A percentile compares a stretch with the other conserved stretches of the same genome.
Evolutionary conservation across 2,113 vertebrate species (phyloP).

Genomic region (Boulengeromyrus knoepffleri): DNA sequence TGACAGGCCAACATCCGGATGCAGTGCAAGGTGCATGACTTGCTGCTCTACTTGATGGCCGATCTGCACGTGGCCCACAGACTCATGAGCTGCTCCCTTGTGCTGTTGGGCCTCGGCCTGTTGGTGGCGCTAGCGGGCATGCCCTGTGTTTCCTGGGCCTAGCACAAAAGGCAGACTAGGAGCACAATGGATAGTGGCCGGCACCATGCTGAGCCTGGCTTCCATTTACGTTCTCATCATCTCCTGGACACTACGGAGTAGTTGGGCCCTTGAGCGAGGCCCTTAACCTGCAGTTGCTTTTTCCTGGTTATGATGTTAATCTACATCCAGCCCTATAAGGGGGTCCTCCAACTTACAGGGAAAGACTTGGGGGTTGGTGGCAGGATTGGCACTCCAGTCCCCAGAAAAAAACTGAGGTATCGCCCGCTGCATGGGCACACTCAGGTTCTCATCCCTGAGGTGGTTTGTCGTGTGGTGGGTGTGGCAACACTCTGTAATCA

Average conservation of each 20-base stretch:
- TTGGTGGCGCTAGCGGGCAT: conserved; percentile 56
- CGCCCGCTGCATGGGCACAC: no score
- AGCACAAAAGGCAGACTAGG: conserved; percentile 32
- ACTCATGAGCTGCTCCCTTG: conserved; percentile 71
- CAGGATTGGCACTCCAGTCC: no score
- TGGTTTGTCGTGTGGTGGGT: no score
- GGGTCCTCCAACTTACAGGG: no score
- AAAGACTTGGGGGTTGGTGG: no score
- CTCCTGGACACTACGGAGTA: conserved; percentile 16
- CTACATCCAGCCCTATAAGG: no score
- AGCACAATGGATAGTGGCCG: conserved; percentile 43
- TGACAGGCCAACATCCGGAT: conserved; percentile 67
- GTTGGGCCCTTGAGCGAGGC: no score
- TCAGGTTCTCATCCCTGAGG: no score
- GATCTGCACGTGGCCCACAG: conserved; percentile 71
- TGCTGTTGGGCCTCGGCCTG: conserved; percentile 57
- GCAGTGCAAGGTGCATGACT: conserved; percentile 83
- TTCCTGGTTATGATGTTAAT: no score
- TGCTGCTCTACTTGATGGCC: conserved; percentile 68
- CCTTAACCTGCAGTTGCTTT: no score
- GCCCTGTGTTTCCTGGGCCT: conserved; percentile 48
- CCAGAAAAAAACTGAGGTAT: no score
- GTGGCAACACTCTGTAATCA: no score
- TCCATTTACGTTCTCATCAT: conserved; percentile 53
- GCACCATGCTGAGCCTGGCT: conserved; percentile 47